phyloP scores from a whole-genome alignment of 1,140 invertebrate species.

The Zeugodacus cucurbitae region DNA sequence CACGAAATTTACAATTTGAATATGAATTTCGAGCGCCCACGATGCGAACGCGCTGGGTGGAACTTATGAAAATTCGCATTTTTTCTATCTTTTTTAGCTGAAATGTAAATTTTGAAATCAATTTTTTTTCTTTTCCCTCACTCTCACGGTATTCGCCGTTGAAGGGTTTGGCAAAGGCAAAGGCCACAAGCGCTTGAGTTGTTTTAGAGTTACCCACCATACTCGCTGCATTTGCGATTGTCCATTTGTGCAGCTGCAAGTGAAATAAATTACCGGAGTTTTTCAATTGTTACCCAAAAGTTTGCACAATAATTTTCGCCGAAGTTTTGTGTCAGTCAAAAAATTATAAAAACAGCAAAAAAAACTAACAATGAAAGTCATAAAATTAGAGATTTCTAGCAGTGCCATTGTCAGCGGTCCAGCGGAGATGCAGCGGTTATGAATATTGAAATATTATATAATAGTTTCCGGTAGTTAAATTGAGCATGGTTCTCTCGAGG shows the following conservation, averaged over 20 bases:
- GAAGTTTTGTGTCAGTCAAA: slow-evolving; percentile 31
- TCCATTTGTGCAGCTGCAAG: neutral
- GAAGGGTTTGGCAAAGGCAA: neutral
- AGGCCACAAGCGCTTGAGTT: neutral
- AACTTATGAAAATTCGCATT: neutral
- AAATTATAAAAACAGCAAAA: neutral
- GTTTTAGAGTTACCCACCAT: neutral
- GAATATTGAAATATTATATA: neutral
- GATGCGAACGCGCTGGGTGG: neutral
- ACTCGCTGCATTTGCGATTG: neutral
- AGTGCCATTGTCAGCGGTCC: neutral
- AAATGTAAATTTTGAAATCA: slow-evolving; percentile 35
- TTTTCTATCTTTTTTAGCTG: neutral
- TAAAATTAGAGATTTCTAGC: neutral
- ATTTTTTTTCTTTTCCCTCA: neutral
- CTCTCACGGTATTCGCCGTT: neutral
- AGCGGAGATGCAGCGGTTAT: neutral
- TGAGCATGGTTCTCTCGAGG: neutral
- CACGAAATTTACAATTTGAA: slow-evolving; percentile 37
- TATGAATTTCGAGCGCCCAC: slow-evolving; percentile 16
- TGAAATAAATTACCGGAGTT: slow-evolving; percentile 52
- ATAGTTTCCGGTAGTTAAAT: neutral
- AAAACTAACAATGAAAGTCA: neutral
- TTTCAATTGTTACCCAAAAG: slow-evolving; percentile 56
- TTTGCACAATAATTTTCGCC: slow-evolving; percentile 13